Base-by-base conservation (phyloP, 1,140 invertebrate genomes). In the Penaeus chinensis region DNA sequence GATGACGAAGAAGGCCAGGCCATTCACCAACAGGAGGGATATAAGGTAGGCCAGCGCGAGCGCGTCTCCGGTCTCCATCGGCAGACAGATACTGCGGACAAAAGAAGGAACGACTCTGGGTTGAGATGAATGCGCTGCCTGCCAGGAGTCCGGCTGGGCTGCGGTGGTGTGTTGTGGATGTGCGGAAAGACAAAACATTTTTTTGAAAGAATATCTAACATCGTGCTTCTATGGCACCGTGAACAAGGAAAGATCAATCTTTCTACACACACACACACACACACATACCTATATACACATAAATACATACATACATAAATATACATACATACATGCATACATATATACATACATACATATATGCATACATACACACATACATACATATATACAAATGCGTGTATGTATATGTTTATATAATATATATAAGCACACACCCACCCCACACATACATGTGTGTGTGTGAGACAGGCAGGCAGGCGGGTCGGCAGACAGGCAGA, bases 1-100 rank as follows among this genome's bases (percentile, higher is more conserved):
- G 87, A 97, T 96, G 5, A 96, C 93, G 11, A 95, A 92, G 92
- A 97, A 96, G 5, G 96, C 96, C 22, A 96, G 89, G 0, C 95
- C 95, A 90, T 96, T 96, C 65, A 95, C 93, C 22, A 95, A 90
- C 86, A 97, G 94, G 65, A 97, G 93, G 20, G 94, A 93, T 24
- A 95, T 93, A 83, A 97, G 93, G 91, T 97, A 97, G 0, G 94
- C 92, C 7, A 94, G 93, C 90, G 96, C 95, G 0, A 93, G 93
- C 0, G 93, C 90, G 69, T 94, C 93, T 61, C 93, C 93, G 47
- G 93, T 94, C 90, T 96, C 90, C 92, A 96, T 95, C 7, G 96
- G 96, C 79, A 96, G 92, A 89, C 96, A 96, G 82, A 96, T 96
- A 88, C 95, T 95, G 91, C 11, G 91, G 90, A 10, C 62, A 65